Percentiles rank a stretch among this genome's conserved stretches.
These are phyloP conservation scores for Andrena bucephala DNA, from an alignment of 2,888 invertebrate genomes.

Conservation along the genomic window DNA sequence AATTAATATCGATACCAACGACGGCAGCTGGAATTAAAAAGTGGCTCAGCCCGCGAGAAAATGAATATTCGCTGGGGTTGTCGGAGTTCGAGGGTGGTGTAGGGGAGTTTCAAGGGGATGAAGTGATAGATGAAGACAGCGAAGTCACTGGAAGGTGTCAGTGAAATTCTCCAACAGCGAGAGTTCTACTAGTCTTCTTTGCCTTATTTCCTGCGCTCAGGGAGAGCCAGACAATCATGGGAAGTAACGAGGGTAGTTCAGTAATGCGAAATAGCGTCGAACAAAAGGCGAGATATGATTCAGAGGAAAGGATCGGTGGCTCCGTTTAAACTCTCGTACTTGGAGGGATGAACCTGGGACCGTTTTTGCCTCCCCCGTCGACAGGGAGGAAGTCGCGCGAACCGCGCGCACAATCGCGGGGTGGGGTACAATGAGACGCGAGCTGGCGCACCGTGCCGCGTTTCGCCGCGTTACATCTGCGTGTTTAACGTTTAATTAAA, in stretches of 20 bases:
- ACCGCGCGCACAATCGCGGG: conserved; percentile 4
- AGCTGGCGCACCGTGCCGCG: conserved; percentile 15
- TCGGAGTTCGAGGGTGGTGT: not conserved
- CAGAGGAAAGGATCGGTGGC: not conserved
- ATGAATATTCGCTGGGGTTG: not conserved
- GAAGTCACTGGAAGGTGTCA: not conserved
- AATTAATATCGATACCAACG: conserved; percentile 36
- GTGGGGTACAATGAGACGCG: conserved; percentile 15
- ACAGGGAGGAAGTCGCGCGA: not conserved
- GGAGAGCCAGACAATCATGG: no score
- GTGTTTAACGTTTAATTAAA: conserved; percentile 69
- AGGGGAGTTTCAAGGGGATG: not conserved
- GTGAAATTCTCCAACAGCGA: no score
- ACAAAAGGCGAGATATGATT: no score
- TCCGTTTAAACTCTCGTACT: not conserved
- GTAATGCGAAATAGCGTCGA: no score
- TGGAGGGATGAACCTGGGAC: not conserved
- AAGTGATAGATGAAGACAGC: not conserved
- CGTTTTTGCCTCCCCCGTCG: not conserved
- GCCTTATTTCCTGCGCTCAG: no score
- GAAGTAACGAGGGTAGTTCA: no score
- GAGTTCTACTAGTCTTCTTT: no score
- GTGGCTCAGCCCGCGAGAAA: not conserved
- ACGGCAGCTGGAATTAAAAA: not conserved
- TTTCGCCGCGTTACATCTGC: conserved; percentile 51